Base-by-base conservation (phyloP, 1,140 invertebrate species). In the Reticulitermes speratus region DNA sequence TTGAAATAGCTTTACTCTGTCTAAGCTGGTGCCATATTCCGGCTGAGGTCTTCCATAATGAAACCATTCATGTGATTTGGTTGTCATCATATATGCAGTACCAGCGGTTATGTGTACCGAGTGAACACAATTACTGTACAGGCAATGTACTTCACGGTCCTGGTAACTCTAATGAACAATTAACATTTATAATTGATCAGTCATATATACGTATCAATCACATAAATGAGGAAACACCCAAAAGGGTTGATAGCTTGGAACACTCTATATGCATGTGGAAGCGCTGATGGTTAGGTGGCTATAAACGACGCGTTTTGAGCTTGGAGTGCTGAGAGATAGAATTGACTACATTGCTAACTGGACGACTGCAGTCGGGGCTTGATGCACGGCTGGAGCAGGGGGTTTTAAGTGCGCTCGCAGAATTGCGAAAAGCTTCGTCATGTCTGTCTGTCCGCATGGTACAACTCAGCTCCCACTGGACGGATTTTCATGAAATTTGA, bases 111-210 rank as follows among this genome's bases (percentile, higher is more conserved):
- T 75, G 65, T 75, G 65, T 75, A 16, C 25, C 65, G 65, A 75
- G n/a, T 30, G 65, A 75, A 75, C 65, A 12, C 65, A 75, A 30
- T 75, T 75, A 30, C 8, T 75, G n/a, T 30, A 75, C 25, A 75
- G 65, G 65, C 16, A 75, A 75, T 75, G 65, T 75, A 30, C 65
- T 75, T 75, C n/a, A 75, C 65, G 65, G 65, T 30, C n/a, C 65
- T 30, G 65, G 65, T 30, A 30, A 25, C n/a, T 30, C 65, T 75
- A 75, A 75, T 75, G 65, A 75, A 75, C 65, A 75, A 75, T 75
- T 75, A 75, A 75, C 65, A 75, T 75, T 75, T 75, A 75, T 75
- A 75, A n/a, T 75, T 75, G 65, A 75, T 75, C 65, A 75, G n/a
- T 1, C 65, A 75, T 75, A 30, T 75, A 75, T 75, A 75, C 65